These are phyloP conservation scores for Lontra canadensis DNA, from an alignment of 2,113 vertebrate genomes.

Conservation along the genomic window DNA sequence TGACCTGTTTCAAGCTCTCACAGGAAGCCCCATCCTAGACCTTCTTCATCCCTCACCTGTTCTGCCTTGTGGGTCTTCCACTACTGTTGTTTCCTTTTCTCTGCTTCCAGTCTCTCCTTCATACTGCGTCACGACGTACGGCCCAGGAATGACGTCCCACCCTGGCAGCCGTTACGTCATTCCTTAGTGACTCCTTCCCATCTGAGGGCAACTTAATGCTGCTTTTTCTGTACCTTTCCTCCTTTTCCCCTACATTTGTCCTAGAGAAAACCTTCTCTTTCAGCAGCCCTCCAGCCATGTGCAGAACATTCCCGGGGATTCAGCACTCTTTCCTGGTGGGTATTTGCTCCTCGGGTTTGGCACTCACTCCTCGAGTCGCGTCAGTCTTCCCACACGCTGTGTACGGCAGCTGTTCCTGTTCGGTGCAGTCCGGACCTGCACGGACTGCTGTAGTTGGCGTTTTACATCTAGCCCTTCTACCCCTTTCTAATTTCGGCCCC, in stretches of 20 bases:
- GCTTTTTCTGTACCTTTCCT: not conserved
- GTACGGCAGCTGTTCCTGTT: accelerated
- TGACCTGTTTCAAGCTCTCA: not conserved
- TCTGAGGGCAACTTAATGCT: not conserved
- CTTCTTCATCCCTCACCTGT: not conserved
- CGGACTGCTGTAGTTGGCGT: not conserved
- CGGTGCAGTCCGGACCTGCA: not conserved
- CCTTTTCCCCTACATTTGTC: not conserved
- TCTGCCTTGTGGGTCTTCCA: not conserved
- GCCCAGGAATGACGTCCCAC: not conserved
- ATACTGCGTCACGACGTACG: not conserved
- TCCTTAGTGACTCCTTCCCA: not conserved
- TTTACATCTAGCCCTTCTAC: not conserved
- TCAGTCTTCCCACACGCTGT: not conserved
- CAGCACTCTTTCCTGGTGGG: not conserved
- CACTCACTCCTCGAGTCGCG: not conserved
- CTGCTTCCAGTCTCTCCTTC: not conserved
- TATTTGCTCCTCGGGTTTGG: not conserved
- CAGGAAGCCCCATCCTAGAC: not conserved
- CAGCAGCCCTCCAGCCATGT: not conserved
- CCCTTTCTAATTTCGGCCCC: not conserved
- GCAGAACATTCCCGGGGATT: not conserved
- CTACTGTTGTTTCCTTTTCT: not conserved
- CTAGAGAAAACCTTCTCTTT: not conserved
- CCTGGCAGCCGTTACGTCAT: not conserved